Evolutionary conservation across 2,888 invertebrate species (phyloP).

Genomic region (Trachelus iudaicus): DNA sequence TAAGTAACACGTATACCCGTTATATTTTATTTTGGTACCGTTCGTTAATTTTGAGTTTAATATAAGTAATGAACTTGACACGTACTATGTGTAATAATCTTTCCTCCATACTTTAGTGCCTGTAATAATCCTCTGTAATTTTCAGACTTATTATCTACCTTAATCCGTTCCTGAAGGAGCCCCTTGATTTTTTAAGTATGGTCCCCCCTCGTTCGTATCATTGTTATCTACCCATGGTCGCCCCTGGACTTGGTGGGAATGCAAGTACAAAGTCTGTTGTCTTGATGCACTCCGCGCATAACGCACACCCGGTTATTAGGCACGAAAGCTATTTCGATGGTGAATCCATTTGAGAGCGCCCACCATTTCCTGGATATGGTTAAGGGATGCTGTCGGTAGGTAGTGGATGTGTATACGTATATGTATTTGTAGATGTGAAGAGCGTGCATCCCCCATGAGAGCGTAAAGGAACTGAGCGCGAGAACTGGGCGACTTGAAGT

Average conservation of each 20-base stretch:
- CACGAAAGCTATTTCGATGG: background rate
- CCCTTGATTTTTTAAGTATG: background rate
- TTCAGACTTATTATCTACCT: background rate
- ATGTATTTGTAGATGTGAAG: background rate
- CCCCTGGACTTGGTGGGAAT: background rate
- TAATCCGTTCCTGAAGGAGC: background rate
- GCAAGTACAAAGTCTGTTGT: background rate
- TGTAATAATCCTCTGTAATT: background rate
- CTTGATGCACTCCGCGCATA: background rate
- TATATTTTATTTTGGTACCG: too few species aligned
- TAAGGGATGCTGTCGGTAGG: background rate
- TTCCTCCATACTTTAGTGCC: background rate
- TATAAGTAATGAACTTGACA: too few species aligned
- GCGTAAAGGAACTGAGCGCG: background rate
- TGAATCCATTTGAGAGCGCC: background rate
- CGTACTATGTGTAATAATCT: background rate
- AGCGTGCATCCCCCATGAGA: background rate
- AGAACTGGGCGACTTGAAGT: constrained; percentile 28
- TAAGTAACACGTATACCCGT: background rate
- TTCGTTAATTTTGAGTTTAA: too few species aligned
- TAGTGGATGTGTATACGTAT: background rate
- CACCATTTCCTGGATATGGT: background rate
- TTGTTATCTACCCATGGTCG: background rate
- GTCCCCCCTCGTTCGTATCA: background rate
- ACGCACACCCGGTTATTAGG: background rate